phyloP scores from a whole-genome alignment of 1,140 invertebrate species.

The Dendroctonus ponderosae region DNA sequence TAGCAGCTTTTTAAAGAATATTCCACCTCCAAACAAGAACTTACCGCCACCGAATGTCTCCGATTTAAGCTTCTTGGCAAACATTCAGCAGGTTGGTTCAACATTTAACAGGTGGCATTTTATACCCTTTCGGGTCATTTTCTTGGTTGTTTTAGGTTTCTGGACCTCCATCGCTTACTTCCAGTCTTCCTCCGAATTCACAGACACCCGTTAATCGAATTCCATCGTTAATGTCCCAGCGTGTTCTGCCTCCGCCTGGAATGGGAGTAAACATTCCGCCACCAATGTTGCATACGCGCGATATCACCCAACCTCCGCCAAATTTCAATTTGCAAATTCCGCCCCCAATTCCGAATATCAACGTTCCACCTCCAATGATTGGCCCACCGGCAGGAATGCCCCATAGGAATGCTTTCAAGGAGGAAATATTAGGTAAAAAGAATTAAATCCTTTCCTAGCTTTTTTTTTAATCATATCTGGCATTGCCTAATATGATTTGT shows the following conservation, averaged over 20 bases:
- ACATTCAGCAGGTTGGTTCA: constrained; percentile 1
- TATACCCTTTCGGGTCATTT: too few species aligned
- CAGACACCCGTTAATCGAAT: constrained; percentile 35
- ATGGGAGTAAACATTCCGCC: constrained; percentile 52
- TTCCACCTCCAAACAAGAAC: constrained; percentile 50
- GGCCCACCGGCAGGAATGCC: constrained; percentile 39
- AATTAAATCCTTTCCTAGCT: too few species aligned
- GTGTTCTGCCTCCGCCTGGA: constrained; percentile 52
- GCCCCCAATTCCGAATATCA: constrained; percentile 50
- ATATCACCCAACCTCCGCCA: constrained; percentile 40
- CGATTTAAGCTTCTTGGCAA: constrained; percentile 33
- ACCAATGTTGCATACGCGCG: constrained; percentile 45
- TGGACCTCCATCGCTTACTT: neutral
- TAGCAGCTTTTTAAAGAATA: constrained; percentile 48
- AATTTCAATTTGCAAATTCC: constrained; percentile 42
- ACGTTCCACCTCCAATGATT: constrained; percentile 47
- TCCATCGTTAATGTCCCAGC: constrained; percentile 49
- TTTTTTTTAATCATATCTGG: too few species aligned
- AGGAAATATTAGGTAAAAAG: constrained; percentile 43
- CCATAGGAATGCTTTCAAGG: constrained; percentile 33
- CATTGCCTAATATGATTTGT: too few species aligned
- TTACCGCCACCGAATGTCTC: constrained; percentile 46
- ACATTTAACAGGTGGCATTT: neutral
- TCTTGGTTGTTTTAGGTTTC: neutral
- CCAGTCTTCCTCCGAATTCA: neutral